Evolutionary conservation across 2,797 vertebrate genomes (phyloP), one percentile per base, ranked within the genome.

Genomic region (Malacoraja senta): DNA sequence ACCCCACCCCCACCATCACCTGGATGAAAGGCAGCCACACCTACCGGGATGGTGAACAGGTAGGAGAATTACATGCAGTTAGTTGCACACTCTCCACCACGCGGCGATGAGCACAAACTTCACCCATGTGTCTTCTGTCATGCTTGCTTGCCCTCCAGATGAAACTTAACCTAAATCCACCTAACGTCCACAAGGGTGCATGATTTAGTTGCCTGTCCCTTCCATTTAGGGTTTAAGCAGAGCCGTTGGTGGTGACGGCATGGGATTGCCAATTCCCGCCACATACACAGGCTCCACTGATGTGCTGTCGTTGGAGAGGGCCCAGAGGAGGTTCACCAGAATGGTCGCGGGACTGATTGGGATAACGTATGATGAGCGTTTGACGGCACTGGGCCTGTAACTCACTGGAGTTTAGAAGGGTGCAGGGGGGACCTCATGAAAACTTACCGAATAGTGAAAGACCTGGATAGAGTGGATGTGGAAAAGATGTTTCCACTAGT

Each of bases 21-120:
- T 99, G 99, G 99, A 98, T 98, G 94, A 98, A 97, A 0, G 97
- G 97, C 38, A 96, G 96, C 0, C 95, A 95, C 0, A 97, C 98
- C 95, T 99, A 99, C 97, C 97, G 96, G 93, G 98, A 96, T 24
- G 98, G 98, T 95, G 99, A 99, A 94, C 98, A 99, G 99, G 99
- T 99, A 98, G 94, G 93, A 53, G 63, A 44, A 74, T 63, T 26
- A 44, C 38, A 91, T 74, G 90, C 13, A 92, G 6, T 74, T 58
- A 92, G 6, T 74, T 58, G 90, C 3, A 58, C 65, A 17, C 3
- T 3, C n/a, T 91, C 71, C 63, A 91, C 86, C 63, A 68, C 21
- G 71, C 7, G 63, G 86, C 35, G 65, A 91, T 35, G 32, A 91
- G 86, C 63, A 38, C 65, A 68, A 38, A 61, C 53, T 61, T 83